Evolutionary conservation across 2,797 vertebrate genomes (phyloP).

Genomic region (Aratinga solstitialis): DNA sequence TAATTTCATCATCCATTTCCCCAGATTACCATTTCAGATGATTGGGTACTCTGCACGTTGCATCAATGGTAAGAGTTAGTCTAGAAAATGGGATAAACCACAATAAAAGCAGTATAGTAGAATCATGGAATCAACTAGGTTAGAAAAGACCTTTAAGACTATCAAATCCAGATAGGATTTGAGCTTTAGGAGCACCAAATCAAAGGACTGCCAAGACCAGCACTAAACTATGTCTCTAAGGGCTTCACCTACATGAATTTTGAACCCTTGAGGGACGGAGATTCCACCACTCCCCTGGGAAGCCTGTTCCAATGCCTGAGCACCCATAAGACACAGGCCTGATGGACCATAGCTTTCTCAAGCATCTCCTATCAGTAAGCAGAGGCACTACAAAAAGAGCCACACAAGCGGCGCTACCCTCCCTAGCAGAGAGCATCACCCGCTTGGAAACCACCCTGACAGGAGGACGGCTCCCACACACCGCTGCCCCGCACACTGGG

Average conservation of each 20-base stretch:
- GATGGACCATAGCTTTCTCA: too few species aligned
- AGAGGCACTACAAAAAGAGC: too few species aligned
- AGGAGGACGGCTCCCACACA: fast-evolving
- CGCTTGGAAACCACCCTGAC: neutral
- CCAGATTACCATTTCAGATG: neutral
- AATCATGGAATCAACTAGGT: neutral
- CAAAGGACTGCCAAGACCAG: neutral
- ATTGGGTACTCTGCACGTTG: fast-evolving
- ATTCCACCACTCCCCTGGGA: neutral
- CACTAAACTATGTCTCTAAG: neutral
- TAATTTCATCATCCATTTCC: neutral
- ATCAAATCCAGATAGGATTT: neutral
- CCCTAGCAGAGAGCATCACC: too few species aligned
- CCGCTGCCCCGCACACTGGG: fast-evolving
- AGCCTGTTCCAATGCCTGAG: neutral
- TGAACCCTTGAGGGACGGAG: neutral
- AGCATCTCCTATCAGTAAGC: too few species aligned
- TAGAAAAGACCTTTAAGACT: neutral
- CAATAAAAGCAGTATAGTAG: fast-evolving
- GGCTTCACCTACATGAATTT: neutral
- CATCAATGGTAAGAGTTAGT: fast-evolving
- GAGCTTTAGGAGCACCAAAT: neutral
- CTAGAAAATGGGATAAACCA: too few species aligned
- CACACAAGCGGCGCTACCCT: too few species aligned
- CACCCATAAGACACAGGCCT: neutral